Percentiles rank a stretch among this genome's conserved stretches.
Evolutionary conservation across 1,140 invertebrate genomes (phyloP).

Genomic region (Dysdera silvatica): DNA sequence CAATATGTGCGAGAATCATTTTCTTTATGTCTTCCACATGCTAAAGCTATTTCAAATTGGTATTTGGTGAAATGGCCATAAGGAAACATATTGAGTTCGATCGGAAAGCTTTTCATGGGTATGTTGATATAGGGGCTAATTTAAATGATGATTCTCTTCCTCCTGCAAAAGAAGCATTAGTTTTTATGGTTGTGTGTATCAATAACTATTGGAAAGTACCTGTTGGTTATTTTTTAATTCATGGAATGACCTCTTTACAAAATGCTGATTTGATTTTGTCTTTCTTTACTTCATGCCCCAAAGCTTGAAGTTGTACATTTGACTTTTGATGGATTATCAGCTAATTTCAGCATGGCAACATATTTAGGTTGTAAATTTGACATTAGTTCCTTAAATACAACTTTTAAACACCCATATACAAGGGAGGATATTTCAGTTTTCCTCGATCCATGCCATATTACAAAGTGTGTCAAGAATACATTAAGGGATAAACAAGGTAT

Average conservation of each 20-base stretch:
- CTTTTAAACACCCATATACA: not conserved
- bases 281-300: too few relatives aligned
- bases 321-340: conserved; percentile 1
- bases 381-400: not conserved
- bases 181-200: conserved; percentile 39
- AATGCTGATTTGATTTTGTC: not conserved
- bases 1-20: not conserved
- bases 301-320: not conserved
- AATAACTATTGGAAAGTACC: conserved; percentile 38
- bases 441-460: conserved; percentile 32
- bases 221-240: conserved; percentile 8
- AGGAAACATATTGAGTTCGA: conserved; percentile 38
- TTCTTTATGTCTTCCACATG: conserved; percentile 39
- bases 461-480: conserved; percentile 35
- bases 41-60: conserved; percentile 41
- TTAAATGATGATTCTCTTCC: conserved; percentile 33
- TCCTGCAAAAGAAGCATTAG: conserved; percentile 39
- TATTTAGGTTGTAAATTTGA: not conserved
- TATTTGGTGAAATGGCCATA: conserved; percentile 45
- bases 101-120: conserved; percentile 35
- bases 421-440: conserved; percentile 17
- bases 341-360: not conserved
- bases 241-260: not conserved
- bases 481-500: conserved; percentile 32
- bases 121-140: conserved; percentile 37